Evolutionary conservation across 2,797 vertebrate species (phyloP).

Genomic region (Pseudocheirus occidentalis): DNA sequence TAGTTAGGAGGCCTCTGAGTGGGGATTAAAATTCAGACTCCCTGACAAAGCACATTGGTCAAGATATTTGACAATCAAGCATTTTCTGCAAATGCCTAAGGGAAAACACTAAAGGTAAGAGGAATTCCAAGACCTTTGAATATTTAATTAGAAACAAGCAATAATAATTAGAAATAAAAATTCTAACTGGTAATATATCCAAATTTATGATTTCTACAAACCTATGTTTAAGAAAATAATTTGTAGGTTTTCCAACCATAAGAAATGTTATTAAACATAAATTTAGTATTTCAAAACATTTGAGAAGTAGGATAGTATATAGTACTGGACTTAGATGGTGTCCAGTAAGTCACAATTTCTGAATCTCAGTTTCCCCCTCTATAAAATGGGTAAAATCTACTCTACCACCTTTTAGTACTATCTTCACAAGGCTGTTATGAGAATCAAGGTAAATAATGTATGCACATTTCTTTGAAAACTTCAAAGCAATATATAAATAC

Average conservation of each 20-base stretch:
- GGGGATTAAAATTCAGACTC: neutral
- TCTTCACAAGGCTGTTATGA: neutral
- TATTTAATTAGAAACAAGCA: neutral
- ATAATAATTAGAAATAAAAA: neutral
- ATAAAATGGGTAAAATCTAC: neutral
- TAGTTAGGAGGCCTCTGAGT: neutral
- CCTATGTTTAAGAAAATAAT: constrained; percentile 40
- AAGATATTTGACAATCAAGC: constrained; percentile 49
- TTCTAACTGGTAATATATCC: constrained; percentile 24
- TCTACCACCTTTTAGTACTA: neutral
- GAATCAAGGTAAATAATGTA: neutral
- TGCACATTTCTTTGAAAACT: neutral
- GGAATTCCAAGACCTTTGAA: constrained; percentile 13
- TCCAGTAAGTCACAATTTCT: neutral
- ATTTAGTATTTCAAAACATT: neutral
- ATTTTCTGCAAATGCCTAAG: constrained; percentile 29
- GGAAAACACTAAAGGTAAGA: neutral
- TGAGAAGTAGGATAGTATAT: neutral
- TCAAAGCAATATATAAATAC: constrained; percentile 29
- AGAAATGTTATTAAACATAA: neutral
- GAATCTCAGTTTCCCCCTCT: neutral
- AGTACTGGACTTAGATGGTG: neutral
- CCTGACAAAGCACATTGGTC: neutral
- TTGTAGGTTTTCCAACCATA: neutral
- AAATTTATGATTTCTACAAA: neutral